Conservation (phyloP, 2,113 vertebrate species). For the Spizaetus ornatus region DNA sequence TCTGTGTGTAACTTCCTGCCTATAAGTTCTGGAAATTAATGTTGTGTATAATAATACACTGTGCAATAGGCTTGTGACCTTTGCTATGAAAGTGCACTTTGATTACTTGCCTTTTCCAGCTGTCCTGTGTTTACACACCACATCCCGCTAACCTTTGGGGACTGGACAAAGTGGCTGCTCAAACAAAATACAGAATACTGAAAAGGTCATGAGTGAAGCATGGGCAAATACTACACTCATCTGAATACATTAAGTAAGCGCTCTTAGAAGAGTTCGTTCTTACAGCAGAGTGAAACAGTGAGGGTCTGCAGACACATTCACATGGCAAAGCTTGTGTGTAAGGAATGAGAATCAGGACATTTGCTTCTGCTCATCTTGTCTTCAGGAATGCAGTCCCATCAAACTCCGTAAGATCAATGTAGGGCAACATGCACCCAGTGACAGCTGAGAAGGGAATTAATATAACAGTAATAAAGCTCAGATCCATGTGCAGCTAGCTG, state of each 20-base stretch:
- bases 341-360: accelerated
- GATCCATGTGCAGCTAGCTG: accelerated
- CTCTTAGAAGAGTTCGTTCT: not conserved
- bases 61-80: not conserved
- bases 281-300: accelerated
- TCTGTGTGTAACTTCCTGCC: not conserved
- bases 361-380: accelerated
- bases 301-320: not conserved
- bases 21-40: not conserved
- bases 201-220: not conserved
- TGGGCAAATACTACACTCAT: not conserved
- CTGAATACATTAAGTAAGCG: not conserved
- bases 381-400: not conserved
- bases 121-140: not conserved
- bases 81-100: not conserved
- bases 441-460: not conserved
- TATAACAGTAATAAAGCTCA: no score
- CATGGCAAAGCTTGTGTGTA: accelerated
- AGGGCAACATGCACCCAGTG: not conserved
- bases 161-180: not conserved
- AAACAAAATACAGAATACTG: not conserved
- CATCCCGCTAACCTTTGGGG: not conserved
- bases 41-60: not conserved
- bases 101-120: not conserved
- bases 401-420: accelerated